Evolutionary conservation across 2,888 invertebrate species (phyloP), one percentile per base, ranked within the genome.

Genomic region (Ophion ellenae): DNA sequence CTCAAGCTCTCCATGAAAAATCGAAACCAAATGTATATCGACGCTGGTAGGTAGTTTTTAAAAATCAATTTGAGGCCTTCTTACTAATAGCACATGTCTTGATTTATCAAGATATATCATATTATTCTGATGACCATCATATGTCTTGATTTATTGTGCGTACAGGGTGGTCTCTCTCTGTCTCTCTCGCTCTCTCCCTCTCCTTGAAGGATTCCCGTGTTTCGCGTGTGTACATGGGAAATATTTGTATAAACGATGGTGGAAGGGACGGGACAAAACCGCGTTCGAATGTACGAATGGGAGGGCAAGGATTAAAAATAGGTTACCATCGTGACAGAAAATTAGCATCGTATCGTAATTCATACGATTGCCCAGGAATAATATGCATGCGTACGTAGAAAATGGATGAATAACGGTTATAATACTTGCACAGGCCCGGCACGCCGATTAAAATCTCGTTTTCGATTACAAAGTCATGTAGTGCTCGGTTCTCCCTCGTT

Each of bases 401-500:
- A 82, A 83, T 85, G 76, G 67, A 85, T 83, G 83, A 85, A 85
- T 83, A 83, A 83, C 85, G 82, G 78, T 64, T 69, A 85, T 83
- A 83, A 80, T 76, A 80, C 85, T 73, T 83, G 85, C 73, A 76
- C 67, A 47, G 67, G 70, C 53, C 81, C 63, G 74, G 57, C 45
- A 36, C 66, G 74, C 66, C 86, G 87, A 87, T 86, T 86, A 87
- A 87, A 87, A 87, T 86, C 87, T 87, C 87, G 86, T 85, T 87
- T 87, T 85, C 79, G 85, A 85, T 85, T 85, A 85, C 82, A 85
- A 79, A 82, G 70, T 85, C 82, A 82, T 82, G 79, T 66, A 79
- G 82, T 75, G 66, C 78, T 66, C 47, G 28, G 61, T 36, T 64
- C n/a, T 64, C 63, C 45, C 40, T 20, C 74, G 24, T 59, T 75